Evolutionary conservation across 2,888 invertebrate genomes (phyloP), one percentile per base, ranked within the genome.

Genomic region (Brassicogethes aeneus): DNA sequence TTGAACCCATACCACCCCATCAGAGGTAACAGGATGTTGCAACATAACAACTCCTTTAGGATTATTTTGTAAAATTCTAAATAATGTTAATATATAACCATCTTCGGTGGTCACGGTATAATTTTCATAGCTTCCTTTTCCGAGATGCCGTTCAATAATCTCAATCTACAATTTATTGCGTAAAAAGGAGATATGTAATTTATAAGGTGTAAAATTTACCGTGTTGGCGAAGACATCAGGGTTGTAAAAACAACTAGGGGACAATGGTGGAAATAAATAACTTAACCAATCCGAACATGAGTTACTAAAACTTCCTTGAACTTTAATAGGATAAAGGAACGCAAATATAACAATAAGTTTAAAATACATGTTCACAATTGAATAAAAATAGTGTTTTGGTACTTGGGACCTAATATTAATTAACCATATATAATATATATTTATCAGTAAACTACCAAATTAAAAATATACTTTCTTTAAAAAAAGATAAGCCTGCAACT

Each of bases 11-110:
- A n/a, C 15, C 16, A 16, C 2, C 3, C 38, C 33, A 36, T 39
- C 42, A 2, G 39, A 2, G 8, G 17, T 31, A 16, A 42, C 16
- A 12, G 42, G 42, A 17, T 39, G 42, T 16, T 42, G 42, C 2
- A 42, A 31, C n/a, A 42, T 34, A 17, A 42, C 32, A 10, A 35
- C 31, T 12, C 39, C 42, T 17, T 42, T 42, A 15, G 41, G 37
- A 3, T 42, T 38, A n/a, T 33, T 8, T 15, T 16, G 17, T 3
- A 37, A 37, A 13, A 42, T 38, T n/a, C 41, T n/a, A 13, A 42
- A 42, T 5, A 42, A 3, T 2, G 2, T 14, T 23, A 42, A 30
- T 34, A 42, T 42, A 33, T 42, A 42, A n/a, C 41, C 41, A 34
- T 42, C 41, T 34, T 42, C 37, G 15, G 41, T 42, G n/a, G 15